Percentiles rank a stretch among this genome's conserved stretches.
phyloP scores from a whole-genome alignment of 2,888 invertebrate species.

The Plagodis dolabraria region DNA sequence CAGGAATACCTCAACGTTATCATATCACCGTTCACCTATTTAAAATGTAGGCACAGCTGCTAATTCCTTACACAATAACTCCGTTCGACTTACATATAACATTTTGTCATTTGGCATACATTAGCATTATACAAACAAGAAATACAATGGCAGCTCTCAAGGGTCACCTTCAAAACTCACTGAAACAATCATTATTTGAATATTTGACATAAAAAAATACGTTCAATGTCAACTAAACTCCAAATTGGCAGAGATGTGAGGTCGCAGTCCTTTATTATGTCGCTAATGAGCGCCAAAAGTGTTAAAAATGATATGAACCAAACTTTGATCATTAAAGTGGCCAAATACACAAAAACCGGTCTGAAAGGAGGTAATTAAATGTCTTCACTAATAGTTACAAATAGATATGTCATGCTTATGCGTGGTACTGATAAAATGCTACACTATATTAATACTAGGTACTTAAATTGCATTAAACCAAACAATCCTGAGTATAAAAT shows the following conservation, averaged over 20 bases:
- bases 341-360: slow-evolving; percentile 33
- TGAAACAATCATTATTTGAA: slow-evolving; percentile 26
- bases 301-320: slow-evolving; percentile 26
- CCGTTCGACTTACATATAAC: slow-evolving; percentile 19
- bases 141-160: slow-evolving; percentile 16
- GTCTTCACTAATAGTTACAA: too few relatives aligned
- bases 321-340: slow-evolving; percentile 42
- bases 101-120: slow-evolving; percentile 23
- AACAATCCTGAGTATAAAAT: too few relatives aligned
- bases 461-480: too few relatives aligned
- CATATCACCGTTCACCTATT: slow-evolving; percentile 28
- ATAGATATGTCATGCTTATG: too few relatives aligned
- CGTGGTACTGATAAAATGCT: too few relatives aligned
- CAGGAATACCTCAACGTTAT: slow-evolving; percentile 30
- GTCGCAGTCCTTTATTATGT: slow-evolving; percentile 27
- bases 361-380: too few relatives aligned
- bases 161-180: slow-evolving; percentile 27
- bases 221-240: slow-evolving; percentile 30
- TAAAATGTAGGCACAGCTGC: slow-evolving; percentile 25
- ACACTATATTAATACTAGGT: too few relatives aligned
- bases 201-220: slow-evolving; percentile 19
- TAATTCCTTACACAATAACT: slow-evolving; percentile 12
- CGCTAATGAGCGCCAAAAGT: slow-evolving; percentile 32
- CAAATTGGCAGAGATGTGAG: slow-evolving; percentile 32
- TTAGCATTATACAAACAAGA: slow-evolving; percentile 24